Evolutionary conservation across 1,140 invertebrate genomes (phyloP).

Genomic region (Pogonomyrmex californicus): DNA sequence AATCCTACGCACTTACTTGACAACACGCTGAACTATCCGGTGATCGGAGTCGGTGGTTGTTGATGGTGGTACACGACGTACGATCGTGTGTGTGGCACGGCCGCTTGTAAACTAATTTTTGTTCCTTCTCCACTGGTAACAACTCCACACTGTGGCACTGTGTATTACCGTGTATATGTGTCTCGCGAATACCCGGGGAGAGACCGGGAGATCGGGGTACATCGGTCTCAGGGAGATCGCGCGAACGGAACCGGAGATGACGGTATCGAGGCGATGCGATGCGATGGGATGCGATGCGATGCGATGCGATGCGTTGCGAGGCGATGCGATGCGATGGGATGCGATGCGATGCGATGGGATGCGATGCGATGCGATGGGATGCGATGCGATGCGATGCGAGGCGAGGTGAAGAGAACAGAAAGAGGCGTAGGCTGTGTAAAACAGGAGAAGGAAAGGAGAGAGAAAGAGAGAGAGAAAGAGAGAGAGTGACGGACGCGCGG

Average conservation of each 20-base stretch:
- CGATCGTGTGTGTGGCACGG: slow-evolving; percentile 66
- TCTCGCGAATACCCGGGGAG: slow-evolving; percentile 25
- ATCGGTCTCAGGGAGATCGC: slow-evolving; percentile 11
- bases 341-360: not conserved
- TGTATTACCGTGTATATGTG: slow-evolving; percentile 57
- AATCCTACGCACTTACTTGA: slow-evolving; percentile 66
- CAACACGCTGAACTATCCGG: slow-evolving; percentile 48
- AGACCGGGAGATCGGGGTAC: slow-evolving; percentile 26
- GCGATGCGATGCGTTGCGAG: too few relatives aligned
- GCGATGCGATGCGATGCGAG: not conserved
- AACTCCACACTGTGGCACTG: slow-evolving; percentile 75
- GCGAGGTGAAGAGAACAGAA: not conserved
- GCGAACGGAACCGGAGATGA: slow-evolving; percentile 5
- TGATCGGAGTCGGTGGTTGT: not conserved
- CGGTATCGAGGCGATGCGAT: not conserved
- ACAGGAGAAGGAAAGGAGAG: slow-evolving; percentile 17
- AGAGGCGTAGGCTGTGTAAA: slow-evolving; percentile 8
- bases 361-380: too few relatives aligned
- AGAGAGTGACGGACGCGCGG: slow-evolving; percentile 50
- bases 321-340: too few relatives aligned
- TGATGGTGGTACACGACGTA: slow-evolving; percentile 45
- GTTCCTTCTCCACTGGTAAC: slow-evolving; percentile 70
- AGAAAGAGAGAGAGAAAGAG: slow-evolving; percentile 35
- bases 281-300: too few relatives aligned
- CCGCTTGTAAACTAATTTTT: slow-evolving; percentile 72